Conservation (phyloP, 2,888 invertebrate species). For the Rhynchonema sp. region DNA sequence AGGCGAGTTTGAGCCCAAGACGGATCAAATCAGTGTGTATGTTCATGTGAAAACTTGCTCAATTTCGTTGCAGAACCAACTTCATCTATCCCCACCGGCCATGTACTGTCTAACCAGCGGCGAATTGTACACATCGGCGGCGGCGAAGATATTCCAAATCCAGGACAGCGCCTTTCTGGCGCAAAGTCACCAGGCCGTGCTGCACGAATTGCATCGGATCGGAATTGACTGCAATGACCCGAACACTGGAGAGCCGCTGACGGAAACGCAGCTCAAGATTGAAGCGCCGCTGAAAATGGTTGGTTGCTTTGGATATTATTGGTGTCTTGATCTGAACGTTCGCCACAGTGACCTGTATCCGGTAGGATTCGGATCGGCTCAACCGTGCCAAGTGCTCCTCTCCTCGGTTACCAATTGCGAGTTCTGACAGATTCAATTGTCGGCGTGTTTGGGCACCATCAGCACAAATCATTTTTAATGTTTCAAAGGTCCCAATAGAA, state of each 20-base stretch:
- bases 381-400: too few relatives aligned
- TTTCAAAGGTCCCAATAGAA: too few relatives aligned
- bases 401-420: too few relatives aligned
- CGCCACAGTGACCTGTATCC: too few relatives aligned
- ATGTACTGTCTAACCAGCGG: slow-evolving; percentile 20
- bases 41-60: background rate
- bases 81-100: slow-evolving; percentile 15
- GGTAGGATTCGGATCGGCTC: too few relatives aligned
- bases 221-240: slow-evolving; percentile 27
- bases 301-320: slow-evolving; percentile 7
- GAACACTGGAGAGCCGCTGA: slow-evolving; percentile 24
- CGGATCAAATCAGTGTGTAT: background rate
- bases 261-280: slow-evolving; percentile 29
- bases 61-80: slow-evolving; percentile 14
- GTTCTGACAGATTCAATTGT: too few relatives aligned
- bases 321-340: too few relatives aligned
- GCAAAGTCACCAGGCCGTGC: slow-evolving; percentile 15
- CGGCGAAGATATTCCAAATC: slow-evolving; percentile 29
- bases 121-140: slow-evolving; percentile 32
- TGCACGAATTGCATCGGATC: slow-evolving; percentile 29
- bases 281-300: slow-evolving; percentile 31
- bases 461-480: too few relatives aligned
- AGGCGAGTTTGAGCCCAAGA: background rate
- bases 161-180: slow-evolving; percentile 12
- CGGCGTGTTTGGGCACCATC: too few relatives aligned